These are phyloP conservation scores for Sylvilagus bachmani DNA, from an alignment of 2,113 vertebrate species.

Conservation along the genomic window DNA sequence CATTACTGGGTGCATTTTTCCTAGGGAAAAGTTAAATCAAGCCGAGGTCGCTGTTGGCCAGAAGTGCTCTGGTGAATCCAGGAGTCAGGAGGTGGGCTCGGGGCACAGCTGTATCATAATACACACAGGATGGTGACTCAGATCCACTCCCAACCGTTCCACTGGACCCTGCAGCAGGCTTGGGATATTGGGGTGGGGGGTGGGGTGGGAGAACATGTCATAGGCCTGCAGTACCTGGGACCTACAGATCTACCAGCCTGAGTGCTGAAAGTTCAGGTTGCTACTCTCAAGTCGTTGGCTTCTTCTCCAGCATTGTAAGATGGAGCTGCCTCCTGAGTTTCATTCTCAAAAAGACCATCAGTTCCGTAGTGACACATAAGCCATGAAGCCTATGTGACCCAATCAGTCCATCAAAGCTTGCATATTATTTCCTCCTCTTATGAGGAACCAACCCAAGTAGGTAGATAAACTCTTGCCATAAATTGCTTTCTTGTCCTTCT, in stretches of 20 bases:
- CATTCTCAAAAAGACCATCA: neutral
- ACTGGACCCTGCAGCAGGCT: neutral
- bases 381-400: neutral
- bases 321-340: neutral
- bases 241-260: neutral
- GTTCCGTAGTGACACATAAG: neutral
- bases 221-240: neutral
- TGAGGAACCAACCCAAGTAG: neutral
- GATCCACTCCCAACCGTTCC: neutral
- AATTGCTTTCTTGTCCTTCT: neutral
- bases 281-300: neutral
- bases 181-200: neutral
- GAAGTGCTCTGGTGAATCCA: conserved; percentile 76
- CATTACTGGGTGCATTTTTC: conserved; percentile 63
- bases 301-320: conserved; percentile 21
- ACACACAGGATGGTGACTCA: conserved; percentile 58
- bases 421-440: neutral
- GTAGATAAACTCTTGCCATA: neutral
- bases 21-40: conserved; percentile 72
- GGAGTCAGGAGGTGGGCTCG: conserved; percentile 74
- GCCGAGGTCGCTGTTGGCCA: conserved; percentile 68
- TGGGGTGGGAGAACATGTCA: neutral
- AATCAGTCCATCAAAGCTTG: neutral
- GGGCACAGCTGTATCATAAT: conserved; percentile 2
- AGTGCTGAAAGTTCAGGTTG: neutral